phyloP scores from a whole-genome alignment of 2,888 invertebrate species.

The Lathronympha strigana region DNA sequence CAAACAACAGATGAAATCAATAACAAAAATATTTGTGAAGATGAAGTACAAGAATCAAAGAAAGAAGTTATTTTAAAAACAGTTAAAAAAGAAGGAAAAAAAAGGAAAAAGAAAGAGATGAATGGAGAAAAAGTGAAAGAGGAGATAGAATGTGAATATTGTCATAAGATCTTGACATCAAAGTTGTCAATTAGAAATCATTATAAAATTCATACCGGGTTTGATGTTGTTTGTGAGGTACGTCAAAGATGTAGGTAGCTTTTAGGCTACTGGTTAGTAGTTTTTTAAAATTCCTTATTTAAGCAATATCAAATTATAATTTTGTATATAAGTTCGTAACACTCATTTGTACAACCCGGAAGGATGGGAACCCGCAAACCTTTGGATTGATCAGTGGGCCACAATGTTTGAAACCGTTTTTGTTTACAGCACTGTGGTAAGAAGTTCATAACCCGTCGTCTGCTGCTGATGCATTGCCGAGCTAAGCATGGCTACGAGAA shows the following conservation, averaged over 20 bases:
- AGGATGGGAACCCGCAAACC: no score
- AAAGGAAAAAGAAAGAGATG: constrained; percentile 46
- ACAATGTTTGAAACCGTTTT: neutral
- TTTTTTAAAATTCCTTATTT: no score
- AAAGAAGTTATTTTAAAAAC: constrained; percentile 47
- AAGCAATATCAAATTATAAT: no score
- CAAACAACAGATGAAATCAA: neutral
- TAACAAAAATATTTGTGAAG: neutral
- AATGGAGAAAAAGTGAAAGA: constrained; percentile 53
- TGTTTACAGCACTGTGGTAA: constrained; percentile 70
- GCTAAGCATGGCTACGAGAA: constrained; percentile 73
- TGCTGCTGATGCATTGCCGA: constrained; percentile 68
- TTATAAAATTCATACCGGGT: constrained; percentile 76
- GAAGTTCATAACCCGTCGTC: constrained; percentile 66
- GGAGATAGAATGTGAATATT: constrained; percentile 72
- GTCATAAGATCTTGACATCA: constrained; percentile 72
- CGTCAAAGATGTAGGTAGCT: no score
- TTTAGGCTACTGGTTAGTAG: no score
- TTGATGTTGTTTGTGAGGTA: constrained; percentile 70
- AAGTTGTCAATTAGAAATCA: constrained; percentile 72
- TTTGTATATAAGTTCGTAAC: no score
- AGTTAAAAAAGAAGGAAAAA: constrained; percentile 31
- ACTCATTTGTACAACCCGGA: no score
- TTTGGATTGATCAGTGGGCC: no score
- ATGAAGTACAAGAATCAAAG: constrained; percentile 9